Conservation (phyloP, 1,140 invertebrate genomes). For the Patella vulgata region DNA sequence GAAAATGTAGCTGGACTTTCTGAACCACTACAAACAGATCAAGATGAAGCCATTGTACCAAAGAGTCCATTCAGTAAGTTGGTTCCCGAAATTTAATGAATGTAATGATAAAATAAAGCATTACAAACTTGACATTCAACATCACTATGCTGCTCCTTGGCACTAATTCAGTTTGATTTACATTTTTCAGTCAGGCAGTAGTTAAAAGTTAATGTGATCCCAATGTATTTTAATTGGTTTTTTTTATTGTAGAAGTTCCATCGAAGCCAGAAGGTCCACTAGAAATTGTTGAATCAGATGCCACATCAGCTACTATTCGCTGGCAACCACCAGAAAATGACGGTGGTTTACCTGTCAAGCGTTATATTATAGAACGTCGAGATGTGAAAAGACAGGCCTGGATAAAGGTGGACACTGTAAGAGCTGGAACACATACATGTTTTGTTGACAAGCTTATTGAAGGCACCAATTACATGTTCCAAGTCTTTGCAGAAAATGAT, state of each 20-base stretch:
- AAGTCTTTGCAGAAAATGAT: slow-evolving; percentile 91
- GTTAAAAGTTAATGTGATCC: no score
- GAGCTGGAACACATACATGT: slow-evolving; percentile 29
- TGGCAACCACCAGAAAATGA: slow-evolving; percentile 93
- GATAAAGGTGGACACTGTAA: slow-evolving; percentile 47
- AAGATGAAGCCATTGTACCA: slow-evolving; percentile 80
- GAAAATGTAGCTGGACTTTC: slow-evolving; percentile 60
- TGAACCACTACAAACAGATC: slow-evolving; percentile 74
- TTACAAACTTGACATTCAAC: no score
- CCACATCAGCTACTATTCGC: slow-evolving; percentile 91
- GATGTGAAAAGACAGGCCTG: slow-evolving; percentile 58
- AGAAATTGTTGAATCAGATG: slow-evolving; percentile 90
- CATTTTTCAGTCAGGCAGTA: no score
- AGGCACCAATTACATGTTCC: slow-evolving; percentile 88
- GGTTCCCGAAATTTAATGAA: no score
- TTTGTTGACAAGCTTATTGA: slow-evolving; percentile 89
- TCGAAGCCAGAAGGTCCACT: slow-evolving; percentile 90
- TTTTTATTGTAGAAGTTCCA: slow-evolving; percentile 83
- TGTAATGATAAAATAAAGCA: no score
- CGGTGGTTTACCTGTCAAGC: slow-evolving; percentile 95
- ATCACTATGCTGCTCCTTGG: no score
- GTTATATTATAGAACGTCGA: slow-evolving; percentile 91
- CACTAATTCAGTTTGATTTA: no score
- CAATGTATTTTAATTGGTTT: no score
- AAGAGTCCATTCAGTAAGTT: slow-evolving; percentile 92